Percentiles rank a stretch among this genome's conserved stretches.
Evolutionary conservation across 2,888 invertebrate species (phyloP).

Genomic region (Phortica magna): DNA sequence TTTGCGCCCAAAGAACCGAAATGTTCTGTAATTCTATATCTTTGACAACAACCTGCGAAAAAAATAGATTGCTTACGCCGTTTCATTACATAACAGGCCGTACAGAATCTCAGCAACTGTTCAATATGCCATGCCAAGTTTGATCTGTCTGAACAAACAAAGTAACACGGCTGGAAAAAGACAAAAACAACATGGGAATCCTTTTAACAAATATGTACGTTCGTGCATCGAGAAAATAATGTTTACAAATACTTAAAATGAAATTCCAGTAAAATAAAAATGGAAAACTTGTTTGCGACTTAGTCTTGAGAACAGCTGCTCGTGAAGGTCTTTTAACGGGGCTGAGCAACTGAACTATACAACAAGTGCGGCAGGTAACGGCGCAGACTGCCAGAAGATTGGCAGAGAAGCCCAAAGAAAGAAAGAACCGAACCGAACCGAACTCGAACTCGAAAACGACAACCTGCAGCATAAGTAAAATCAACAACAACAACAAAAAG

Average conservation of each 20-base stretch:
- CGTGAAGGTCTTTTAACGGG: background rate
- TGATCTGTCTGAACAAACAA: too few relatives aligned
- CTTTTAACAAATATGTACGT: constrained; percentile 45
- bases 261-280: constrained; percentile 19
- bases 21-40: too few relatives aligned
- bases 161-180: background rate
- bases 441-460: background rate
- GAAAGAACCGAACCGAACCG: background rate
- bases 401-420: background rate
- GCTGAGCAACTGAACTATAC: background rate
- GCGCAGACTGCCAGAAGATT: background rate
- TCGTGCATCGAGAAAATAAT: background rate
- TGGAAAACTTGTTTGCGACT: background rate
- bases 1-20: too few relatives aligned
- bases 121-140: too few relatives aligned
- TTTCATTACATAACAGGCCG: too few relatives aligned
- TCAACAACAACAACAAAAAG: background rate
- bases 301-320: constrained; percentile 9
- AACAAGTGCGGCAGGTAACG: constrained; percentile 17
- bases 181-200: constrained; percentile 60
- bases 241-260: constrained; percentile 30
- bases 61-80: too few relatives aligned
- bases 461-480: constrained; percentile 22
- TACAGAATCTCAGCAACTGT: too few relatives aligned
- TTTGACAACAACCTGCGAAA: too few relatives aligned